Conservation (phyloP, 2,113 vertebrate genomes). For the Platichthys stellatus region DNA sequence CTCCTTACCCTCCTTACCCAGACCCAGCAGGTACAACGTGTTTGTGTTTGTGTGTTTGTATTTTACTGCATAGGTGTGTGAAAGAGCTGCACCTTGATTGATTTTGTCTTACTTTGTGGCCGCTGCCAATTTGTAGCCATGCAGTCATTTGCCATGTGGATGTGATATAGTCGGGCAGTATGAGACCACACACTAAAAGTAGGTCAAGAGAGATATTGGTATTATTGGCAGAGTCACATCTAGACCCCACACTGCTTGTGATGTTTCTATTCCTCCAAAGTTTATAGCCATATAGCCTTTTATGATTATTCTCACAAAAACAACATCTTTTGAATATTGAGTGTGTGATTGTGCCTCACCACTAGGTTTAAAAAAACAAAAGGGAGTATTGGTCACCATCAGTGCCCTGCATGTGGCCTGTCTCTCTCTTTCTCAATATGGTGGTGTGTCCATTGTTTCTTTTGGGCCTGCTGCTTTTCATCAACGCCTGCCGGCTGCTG, state of each 20-base stretch:
- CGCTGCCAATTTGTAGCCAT: constrained; percentile 23
- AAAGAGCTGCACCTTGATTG: neutral
- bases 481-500: constrained; percentile 9
- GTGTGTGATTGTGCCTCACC: neutral
- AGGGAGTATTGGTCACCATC: constrained; percentile 19
- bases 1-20: constrained; percentile 86
- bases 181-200: constrained; percentile 53
- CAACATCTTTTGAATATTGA: neutral
- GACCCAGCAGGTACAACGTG: constrained; percentile 90
- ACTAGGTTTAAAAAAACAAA: constrained; percentile 29
- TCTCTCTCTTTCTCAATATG: constrained; percentile 27
- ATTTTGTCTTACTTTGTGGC: neutral
- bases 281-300: neutral
- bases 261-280: neutral
- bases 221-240: neutral
- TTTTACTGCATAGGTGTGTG: neutral
- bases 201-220: constrained; percentile 46
- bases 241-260: neutral
- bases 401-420: constrained; percentile 55
- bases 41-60: neutral
- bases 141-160: constrained; percentile 51
- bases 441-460: constrained; percentile 60
- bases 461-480: constrained; percentile 36
- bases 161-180: constrained; percentile 22
- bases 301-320: neutral